These are phyloP conservation scores for Nematolebias whitei DNA, from an alignment of 2,113 vertebrate genomes.

Conservation along the genomic window DNA sequence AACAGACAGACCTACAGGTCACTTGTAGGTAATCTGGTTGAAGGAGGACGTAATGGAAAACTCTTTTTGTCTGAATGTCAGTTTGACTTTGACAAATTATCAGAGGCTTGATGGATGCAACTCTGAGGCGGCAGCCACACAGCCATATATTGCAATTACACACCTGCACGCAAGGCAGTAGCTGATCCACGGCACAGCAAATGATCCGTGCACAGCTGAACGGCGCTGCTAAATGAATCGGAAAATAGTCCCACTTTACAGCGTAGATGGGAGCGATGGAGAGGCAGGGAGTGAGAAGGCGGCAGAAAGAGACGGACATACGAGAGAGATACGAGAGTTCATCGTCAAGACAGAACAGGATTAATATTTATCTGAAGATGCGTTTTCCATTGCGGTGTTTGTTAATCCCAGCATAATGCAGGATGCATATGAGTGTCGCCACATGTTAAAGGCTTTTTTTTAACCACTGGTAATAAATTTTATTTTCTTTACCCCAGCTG, in stretches of 20 bases:
- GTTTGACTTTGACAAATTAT: slow-evolving; percentile 38
- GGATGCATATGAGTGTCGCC: slow-evolving; percentile 15
- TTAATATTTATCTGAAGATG: slow-evolving; percentile 45
- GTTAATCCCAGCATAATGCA: slow-evolving; percentile 43
- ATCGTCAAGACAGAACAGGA: slow-evolving; percentile 36
- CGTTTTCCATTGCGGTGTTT: slow-evolving; percentile 33
- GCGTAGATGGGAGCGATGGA: slow-evolving; percentile 29
- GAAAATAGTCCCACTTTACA: slow-evolving; percentile 65
- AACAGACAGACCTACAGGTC: neutral
- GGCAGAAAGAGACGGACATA: slow-evolving; percentile 9
- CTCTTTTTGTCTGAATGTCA: slow-evolving; percentile 14
- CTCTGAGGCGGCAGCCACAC: slow-evolving; percentile 49
- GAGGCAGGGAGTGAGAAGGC: slow-evolving; percentile 3
- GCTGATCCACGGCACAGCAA: slow-evolving; percentile 60
- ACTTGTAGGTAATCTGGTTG: slow-evolving; percentile 20
- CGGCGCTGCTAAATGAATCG: slow-evolving; percentile 65
- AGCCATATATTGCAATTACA: slow-evolving; percentile 65
- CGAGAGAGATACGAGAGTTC: neutral
- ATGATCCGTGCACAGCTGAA: slow-evolving; percentile 62
- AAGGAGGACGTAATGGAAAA: slow-evolving; percentile 10
- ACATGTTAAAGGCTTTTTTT: slow-evolving; percentile 20
- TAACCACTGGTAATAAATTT: slow-evolving; percentile 33
- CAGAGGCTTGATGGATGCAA: slow-evolving; percentile 55
- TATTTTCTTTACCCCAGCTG: slow-evolving; percentile 43
- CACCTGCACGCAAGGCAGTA: slow-evolving; percentile 70